These are phyloP conservation scores for Lasioglossum pauxillum DNA, from an alignment of 2,888 invertebrate species.

Conservation along the genomic window DNA sequence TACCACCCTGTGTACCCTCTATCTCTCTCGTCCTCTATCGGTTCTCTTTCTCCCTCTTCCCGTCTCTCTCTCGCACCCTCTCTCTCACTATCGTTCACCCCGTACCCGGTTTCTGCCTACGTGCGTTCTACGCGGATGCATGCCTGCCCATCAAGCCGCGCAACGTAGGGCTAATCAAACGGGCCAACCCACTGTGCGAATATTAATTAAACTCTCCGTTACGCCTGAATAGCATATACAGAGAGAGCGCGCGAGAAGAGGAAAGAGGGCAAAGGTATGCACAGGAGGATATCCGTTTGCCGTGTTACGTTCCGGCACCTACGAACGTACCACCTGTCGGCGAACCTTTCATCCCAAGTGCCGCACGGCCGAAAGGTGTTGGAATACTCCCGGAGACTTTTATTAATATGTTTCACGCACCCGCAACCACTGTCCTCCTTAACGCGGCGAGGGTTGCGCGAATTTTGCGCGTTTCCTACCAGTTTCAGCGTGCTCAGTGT, in stretches of 20 bases:
- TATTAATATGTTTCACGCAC: not conserved
- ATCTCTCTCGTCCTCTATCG: not conserved
- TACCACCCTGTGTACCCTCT: constrained; percentile 15
- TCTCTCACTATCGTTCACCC: constrained; percentile 50
- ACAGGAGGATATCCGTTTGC: constrained; percentile 50
- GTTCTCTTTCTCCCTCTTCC: not conserved
- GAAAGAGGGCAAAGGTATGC: constrained; percentile 54
- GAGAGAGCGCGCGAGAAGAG: constrained; percentile 49
- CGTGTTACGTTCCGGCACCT: constrained; percentile 58
- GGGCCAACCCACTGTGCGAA: constrained; percentile 80
- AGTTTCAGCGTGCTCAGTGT: no score
- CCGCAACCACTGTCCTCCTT: not conserved
- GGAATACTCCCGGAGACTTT: constrained; percentile 1
- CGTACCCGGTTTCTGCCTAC: constrained; percentile 57
- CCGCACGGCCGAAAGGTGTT: not conserved
- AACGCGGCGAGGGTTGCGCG: no score
- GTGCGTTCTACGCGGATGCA: constrained; percentile 74
- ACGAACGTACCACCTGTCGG: constrained; percentile 50
- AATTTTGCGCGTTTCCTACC: no score
- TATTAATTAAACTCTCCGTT: constrained; percentile 83
- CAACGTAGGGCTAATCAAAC: constrained; percentile 83
- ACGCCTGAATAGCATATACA: constrained; percentile 73
- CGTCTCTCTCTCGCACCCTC: not conserved
- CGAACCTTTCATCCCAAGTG: constrained; percentile 23
- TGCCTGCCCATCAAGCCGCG: constrained; percentile 79